Base-by-base conservation (phyloP, 2,113 vertebrate genomes). In the Morone saxatilis region DNA sequence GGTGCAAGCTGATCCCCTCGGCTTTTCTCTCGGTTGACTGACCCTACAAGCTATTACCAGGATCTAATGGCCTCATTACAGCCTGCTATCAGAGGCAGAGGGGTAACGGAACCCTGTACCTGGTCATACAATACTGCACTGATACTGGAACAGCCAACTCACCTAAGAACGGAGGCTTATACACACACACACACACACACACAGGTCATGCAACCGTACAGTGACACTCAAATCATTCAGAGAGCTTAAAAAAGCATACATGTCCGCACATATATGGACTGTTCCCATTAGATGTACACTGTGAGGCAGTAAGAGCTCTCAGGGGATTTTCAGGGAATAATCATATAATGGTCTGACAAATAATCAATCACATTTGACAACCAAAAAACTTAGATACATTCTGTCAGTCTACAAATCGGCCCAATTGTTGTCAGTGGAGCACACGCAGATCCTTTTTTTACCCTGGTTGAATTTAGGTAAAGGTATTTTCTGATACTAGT, bases 31-130 rank as follows among this genome's bases (percentile, higher is more conserved):
- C 90, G 89, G 94, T 90, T 90, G 94, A 96, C 88, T 96, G 93
- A 77, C 93, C 95, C 94, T 92, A 97, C 97, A 98, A 97, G 95
- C 87, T 92, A 97, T 97, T 97, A 98, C 93, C 90, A 90, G 94
- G 82, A 91, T 95, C 96, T 97, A 97, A 97, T 96, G 96, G 94
- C 94, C 96, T 97, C 95, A 98, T 99, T 99, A 99, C 97, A 98
- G 81, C 93, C 77, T 90, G 90, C 86, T 84, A 86, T 92, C 83
- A 90, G 68, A 74, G 87, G 88, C 86, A 83, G 82, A 75, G 69
- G 19, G 48, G 93, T 92, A 94, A 96, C 89, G 74, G 80, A 93
- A 90, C 87, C 85, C 86, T 71, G 67, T 83, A 78, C 88, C 81
- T 69, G 87, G 93, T 89, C 92, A 95, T 72, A 20, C 0, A 86